Conservation (phyloP, 23 tunicate species). For the Aplidium turbinatum region DNA sequence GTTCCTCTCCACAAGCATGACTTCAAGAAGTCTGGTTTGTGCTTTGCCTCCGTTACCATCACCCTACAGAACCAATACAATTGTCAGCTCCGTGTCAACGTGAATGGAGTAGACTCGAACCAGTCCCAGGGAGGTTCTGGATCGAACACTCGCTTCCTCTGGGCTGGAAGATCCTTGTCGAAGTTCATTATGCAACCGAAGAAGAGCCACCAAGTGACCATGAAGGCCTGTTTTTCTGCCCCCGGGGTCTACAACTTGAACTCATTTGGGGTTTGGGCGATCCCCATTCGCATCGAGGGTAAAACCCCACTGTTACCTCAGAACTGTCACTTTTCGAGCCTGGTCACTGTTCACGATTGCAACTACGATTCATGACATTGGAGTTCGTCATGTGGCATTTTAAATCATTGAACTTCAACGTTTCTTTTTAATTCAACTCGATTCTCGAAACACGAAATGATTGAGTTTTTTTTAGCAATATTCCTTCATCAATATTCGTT, state of each 20-base stretch:
- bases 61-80: conserved; percentile 49
- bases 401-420: too few relatives aligned
- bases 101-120: conserved; percentile 37
- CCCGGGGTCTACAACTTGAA: conserved; percentile 76
- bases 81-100: conserved; percentile 47
- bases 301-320: conserved; percentile 73
- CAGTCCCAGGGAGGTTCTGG: conserved; percentile 34
- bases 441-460: too few relatives aligned
- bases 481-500: too few relatives aligned
- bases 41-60: conserved; percentile 46
- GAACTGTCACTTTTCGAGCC: conserved; percentile 53
- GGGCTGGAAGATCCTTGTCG: conserved; percentile 64
- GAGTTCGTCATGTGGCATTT: neutral
- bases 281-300: conserved; percentile 37
- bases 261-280: conserved; percentile 79
- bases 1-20: conserved; percentile 19
- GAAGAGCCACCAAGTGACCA: conserved; percentile 8
- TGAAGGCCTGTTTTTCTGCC: conserved; percentile 70
- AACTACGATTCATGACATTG: neutral
- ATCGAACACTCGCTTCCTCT: conserved; percentile 44
- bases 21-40: conserved; percentile 36
- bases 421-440: too few relatives aligned
- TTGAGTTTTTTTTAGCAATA: too few relatives aligned
- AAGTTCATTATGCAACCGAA: conserved; percentile 55
- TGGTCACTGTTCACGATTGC: conserved; percentile 32